Conservation (phyloP, 2,888 invertebrate species). For the Drosophila neotestacea region DNA sequence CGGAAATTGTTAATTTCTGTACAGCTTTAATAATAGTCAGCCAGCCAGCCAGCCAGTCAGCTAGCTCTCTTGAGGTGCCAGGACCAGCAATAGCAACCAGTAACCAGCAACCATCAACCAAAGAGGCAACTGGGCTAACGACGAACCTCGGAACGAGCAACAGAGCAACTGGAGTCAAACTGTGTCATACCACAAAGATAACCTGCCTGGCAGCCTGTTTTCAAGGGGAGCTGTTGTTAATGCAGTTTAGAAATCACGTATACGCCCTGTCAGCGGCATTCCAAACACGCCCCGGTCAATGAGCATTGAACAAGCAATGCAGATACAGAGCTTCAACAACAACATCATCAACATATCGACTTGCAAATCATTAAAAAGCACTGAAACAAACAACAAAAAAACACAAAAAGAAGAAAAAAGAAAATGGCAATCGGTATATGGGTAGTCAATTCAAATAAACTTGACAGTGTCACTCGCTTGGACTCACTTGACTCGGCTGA, state of each 20-base stretch:
- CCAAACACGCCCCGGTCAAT: conserved; percentile 35
- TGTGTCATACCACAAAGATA: conserved; percentile 35
- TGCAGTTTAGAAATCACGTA: conserved; percentile 44
- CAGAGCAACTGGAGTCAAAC: not conserved
- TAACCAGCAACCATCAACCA: not conserved
- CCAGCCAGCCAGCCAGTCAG: conserved; percentile 1
- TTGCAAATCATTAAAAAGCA: not conserved
- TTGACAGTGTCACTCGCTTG: conserved; percentile 13
- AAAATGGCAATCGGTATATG: conserved; percentile 34
- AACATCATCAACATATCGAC: not conserved
- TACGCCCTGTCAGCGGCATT: conserved; percentile 44
- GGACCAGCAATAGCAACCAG: not conserved
- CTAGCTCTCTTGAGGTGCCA: not conserved
- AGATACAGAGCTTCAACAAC: not conserved
- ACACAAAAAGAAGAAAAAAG: not conserved
- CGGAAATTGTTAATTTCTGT: conserved; percentile 65
- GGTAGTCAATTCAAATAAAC: conserved; percentile 46
- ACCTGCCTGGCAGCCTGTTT: conserved; percentile 10
- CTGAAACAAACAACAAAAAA: too few relatives aligned
- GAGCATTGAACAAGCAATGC: conserved; percentile 3
- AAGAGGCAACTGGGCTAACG: not conserved
- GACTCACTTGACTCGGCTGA: conserved; percentile 43
- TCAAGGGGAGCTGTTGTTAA: not conserved
- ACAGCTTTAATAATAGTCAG: conserved; percentile 34
- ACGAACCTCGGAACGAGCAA: not conserved